Percentiles rank a stretch among this genome's conserved stretches.
These are phyloP conservation scores for Mixornis gularis DNA, from an alignment of 2,113 vertebrate species.

Conservation along the genomic window DNA sequence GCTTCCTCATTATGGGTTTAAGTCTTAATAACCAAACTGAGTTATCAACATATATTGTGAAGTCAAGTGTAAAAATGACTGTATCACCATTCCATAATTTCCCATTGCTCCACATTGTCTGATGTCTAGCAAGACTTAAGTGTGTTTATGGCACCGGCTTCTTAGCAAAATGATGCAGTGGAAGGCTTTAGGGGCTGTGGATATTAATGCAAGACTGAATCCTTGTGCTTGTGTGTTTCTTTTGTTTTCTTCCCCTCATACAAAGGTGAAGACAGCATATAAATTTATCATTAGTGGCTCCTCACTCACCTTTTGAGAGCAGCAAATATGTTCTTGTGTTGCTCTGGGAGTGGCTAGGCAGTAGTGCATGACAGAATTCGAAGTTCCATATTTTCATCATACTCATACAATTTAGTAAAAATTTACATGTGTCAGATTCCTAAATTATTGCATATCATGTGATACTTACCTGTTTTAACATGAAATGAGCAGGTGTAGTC, in stretches of 20 bases:
- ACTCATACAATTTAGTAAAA: not conserved
- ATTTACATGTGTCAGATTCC: not conserved
- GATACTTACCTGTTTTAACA: not conserved
- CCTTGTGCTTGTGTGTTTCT: not conserved
- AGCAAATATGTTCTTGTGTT: not conserved
- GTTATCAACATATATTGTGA: not conserved
- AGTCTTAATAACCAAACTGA: not conserved
- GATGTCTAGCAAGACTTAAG: not conserved
- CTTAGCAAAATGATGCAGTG: not conserved
- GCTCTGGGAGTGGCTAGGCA: not conserved
- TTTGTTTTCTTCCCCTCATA: not conserved
- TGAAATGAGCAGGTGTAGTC: not conserved
- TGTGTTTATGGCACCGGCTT: not conserved
- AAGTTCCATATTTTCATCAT: not conserved
- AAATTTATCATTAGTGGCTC: not conserved
- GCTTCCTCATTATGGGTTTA: not conserved
- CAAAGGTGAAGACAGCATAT: not conserved
- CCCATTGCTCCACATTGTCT: not conserved
- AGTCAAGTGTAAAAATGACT: not conserved
- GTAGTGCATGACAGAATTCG: not conserved
- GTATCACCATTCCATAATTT: not conserved
- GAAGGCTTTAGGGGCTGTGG: not conserved
- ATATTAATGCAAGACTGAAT: not conserved
- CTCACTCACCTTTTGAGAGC: not conserved
- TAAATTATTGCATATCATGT: not conserved